phyloP scores from a whole-genome alignment of 2,888 invertebrate genomes.

The Seira ritae region DNA sequence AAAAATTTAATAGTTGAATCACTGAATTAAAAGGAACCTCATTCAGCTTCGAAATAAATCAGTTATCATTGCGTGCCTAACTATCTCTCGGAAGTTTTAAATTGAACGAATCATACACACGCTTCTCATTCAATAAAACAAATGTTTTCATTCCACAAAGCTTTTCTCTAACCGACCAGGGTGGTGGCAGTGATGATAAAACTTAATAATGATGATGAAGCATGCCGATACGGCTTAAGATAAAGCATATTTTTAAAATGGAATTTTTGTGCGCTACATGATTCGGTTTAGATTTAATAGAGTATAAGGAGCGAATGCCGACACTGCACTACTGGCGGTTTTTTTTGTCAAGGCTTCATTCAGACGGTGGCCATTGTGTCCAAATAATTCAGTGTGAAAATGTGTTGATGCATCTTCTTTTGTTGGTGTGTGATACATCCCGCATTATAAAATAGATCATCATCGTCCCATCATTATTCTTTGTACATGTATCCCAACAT shows the following conservation, averaged over 20 bases:
- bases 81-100: too few species aligned
- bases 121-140: too few species aligned
- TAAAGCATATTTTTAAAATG: too few species aligned
- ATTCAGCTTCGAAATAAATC: neutral
- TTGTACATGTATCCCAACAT: slow-evolving; percentile 11
- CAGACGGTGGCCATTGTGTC: slow-evolving; percentile 32
- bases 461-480: slow-evolving; percentile 38
- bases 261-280: too few species aligned
- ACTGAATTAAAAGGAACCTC: slow-evolving; percentile 12
- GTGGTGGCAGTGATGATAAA: too few species aligned
- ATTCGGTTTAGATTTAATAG: too few species aligned
- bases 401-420: slow-evolving; percentile 57
- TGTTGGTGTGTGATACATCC: slow-evolving; percentile 38
- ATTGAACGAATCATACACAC: too few species aligned
- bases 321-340: neutral
- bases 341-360: neutral
- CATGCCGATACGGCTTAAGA: too few species aligned
- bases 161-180: too few species aligned
- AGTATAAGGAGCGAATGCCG: too few species aligned
- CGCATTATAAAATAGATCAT: slow-evolving; percentile 50
- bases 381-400: slow-evolving; percentile 51
- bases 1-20: slow-evolving; percentile 16
- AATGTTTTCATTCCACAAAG: too few species aligned
- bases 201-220: too few species aligned
- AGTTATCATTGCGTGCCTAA: neutral